phyloP scores from a whole-genome alignment of 2,113 vertebrate genomes.

The Toxotes jaculatrix region DNA sequence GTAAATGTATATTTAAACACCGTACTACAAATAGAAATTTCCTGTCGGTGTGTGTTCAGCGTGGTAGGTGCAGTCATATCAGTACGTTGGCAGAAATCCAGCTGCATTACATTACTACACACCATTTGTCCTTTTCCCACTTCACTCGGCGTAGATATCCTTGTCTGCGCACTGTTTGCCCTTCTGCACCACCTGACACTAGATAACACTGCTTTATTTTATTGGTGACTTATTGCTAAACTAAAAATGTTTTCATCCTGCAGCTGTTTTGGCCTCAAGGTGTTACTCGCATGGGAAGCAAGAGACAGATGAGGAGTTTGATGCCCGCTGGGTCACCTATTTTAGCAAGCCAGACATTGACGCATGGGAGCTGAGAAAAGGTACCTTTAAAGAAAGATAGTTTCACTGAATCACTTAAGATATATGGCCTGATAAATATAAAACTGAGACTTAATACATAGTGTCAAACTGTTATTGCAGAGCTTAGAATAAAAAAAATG shows the following conservation, averaged over 20 bases:
- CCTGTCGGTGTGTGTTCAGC: not conserved
- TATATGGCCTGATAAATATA: not conserved
- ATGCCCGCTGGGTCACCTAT: conserved; percentile 97
- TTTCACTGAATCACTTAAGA: not conserved
- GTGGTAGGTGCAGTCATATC: conserved; percentile 24
- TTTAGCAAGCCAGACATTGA: conserved; percentile 98
- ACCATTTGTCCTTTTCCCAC: not conserved
- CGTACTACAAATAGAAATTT: not conserved
- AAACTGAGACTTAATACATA: not conserved
- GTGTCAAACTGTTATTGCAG: not conserved
- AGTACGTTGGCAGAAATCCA: conserved; percentile 41
- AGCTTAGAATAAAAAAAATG: not conserved
- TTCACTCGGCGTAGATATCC: not conserved
- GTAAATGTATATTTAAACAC: not conserved
- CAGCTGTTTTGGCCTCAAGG: conserved; percentile 87
- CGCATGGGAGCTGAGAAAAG: conserved; percentile 98
- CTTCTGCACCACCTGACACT: not conserved
- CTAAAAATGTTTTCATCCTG: not conserved
- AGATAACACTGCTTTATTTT: conserved; percentile 11
- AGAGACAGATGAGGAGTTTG: conserved; percentile 98
- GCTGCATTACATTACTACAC: not conserved
- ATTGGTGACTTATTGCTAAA: not conserved
- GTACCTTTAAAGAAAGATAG: conserved; percentile 66
- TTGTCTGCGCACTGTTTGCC: conserved; percentile 8
- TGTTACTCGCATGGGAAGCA: conserved; percentile 93